Evolutionary conservation across 2,113 vertebrate species (phyloP), one percentile per base, ranked within the genome.

Genomic region (Grus americana): DNA sequence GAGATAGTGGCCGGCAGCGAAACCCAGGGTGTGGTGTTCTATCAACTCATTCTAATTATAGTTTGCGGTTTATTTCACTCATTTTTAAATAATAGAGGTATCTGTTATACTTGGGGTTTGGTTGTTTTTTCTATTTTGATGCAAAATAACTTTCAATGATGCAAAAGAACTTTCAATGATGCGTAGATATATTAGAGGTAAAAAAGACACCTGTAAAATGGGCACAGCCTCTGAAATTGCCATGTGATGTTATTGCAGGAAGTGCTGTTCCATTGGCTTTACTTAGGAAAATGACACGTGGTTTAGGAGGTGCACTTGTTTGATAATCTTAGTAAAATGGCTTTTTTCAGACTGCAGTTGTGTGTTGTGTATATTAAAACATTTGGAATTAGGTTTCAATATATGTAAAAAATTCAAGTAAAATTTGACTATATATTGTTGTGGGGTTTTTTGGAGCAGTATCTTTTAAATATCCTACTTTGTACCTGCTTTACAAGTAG

Each of bases 401-500:
- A 19, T 89, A 83, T 73, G 55, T 66, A 85, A 90, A 88, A 61
- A 63, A 65, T 15, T 74, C 57, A 91, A 72, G 79, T 82, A 55
- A 92, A 65, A 6, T 93, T 95, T 72, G 82, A 90, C 79, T 92
- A 50, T 49, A 65, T 85, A 58, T 42, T 86, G 24, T 84, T 38
- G 38, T 38, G 38, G 38, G 38, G 9, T 38, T 38, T 72, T 88
- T 91, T 86, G 75, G 44, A 52, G 18, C 68, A 49, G 65, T 92
- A 59, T 62, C 17, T 42, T 89, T 87, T 78, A 93, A 94, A 85
- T 85, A 72, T 88, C 89, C 32, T 78, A 55, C 47, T 96, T 87
- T 38, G 6, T 36, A 88, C 59, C 23, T 42, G 29, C 74, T 88
- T 96, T 91, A 92, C 80, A 93, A 97, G 84, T 92, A 97, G 88